A percentile compares a stretch with the other conserved stretches of the same genome.
These are phyloP conservation scores for Lonchura striata DNA, from an alignment of 2,113 vertebrate genomes.

Conservation along the genomic window DNA sequence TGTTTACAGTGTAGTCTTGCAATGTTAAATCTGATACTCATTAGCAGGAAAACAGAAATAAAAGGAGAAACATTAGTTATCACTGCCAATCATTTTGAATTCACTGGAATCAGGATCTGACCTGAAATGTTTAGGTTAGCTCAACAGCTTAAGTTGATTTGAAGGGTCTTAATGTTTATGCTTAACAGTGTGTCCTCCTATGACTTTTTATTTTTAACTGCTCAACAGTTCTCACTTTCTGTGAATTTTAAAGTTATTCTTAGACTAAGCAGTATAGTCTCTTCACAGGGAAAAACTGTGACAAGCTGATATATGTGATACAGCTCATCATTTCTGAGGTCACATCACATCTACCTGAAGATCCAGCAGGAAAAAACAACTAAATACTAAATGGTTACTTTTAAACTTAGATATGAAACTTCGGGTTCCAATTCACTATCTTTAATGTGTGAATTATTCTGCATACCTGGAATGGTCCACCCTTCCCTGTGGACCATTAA, in stretches of 20 bases:
- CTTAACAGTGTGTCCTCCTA: constrained; percentile 25
- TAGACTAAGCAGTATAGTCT: constrained; percentile 28
- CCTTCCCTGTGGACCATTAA: not conserved
- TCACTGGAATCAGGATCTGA: not conserved
- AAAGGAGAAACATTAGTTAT: constrained; percentile 29
- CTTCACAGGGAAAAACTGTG: constrained; percentile 40
- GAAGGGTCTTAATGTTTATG: constrained; percentile 43
- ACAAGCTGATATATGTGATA: constrained; percentile 9
- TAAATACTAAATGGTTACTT: not conserved
- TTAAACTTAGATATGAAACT: not conserved
- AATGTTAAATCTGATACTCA: constrained; percentile 54
- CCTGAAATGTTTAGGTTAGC: constrained; percentile 46
- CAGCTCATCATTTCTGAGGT: constrained; percentile 15
- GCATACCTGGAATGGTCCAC: not conserved
- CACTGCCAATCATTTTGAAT: constrained; percentile 22
- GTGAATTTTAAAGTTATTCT: constrained; percentile 62
- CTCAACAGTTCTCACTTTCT: constrained; percentile 50
- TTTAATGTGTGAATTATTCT: not conserved
- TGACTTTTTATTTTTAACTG: constrained; percentile 54
- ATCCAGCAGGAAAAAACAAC: not conserved
- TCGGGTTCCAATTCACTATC: not conserved
- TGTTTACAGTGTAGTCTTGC: constrained; percentile 58
- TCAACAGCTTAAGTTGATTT: constrained; percentile 10
- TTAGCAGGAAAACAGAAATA: constrained; percentile 55
- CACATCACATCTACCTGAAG: constrained; percentile 18